These are phyloP conservation scores for Sclerurus mexicanus DNA, from an alignment of 2,113 vertebrate species.

Conservation along the genomic window DNA sequence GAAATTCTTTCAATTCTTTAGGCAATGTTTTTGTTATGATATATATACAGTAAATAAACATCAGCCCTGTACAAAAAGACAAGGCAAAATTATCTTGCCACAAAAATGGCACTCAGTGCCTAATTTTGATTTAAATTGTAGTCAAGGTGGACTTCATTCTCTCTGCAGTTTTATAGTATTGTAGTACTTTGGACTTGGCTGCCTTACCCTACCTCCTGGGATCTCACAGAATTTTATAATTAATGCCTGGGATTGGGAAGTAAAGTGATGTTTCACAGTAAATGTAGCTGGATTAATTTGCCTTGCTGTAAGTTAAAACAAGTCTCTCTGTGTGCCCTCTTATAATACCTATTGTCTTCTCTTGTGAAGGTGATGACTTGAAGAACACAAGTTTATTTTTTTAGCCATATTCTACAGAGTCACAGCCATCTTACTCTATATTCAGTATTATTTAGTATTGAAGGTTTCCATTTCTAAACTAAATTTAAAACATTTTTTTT, in stretches of 20 bases:
- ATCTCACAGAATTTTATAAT: neutral
- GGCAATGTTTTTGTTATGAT: neutral
- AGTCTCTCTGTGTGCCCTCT: neutral
- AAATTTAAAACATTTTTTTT: neutral
- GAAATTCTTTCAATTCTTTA: neutral
- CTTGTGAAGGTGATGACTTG: neutral
- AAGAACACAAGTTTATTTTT: neutral
- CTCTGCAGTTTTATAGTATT: neutral
- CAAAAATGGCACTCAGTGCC: neutral
- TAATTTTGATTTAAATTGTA: neutral
- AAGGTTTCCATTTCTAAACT: neutral
- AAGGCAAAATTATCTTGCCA: neutral
- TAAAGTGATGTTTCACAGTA: neutral
- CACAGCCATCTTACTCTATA: neutral
- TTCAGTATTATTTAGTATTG: neutral
- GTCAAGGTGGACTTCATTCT: neutral
- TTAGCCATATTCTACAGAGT: neutral
- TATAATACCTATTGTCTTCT: neutral
- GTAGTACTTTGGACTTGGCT: neutral
- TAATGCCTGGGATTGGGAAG: neutral
- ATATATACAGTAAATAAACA: neutral
- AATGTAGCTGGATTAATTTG: neutral
- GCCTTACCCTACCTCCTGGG: neutral
- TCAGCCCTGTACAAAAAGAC: neutral
- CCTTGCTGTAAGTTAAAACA: neutral